Conservation (phyloP, 2,113 vertebrate genomes). For the Phrynosoma platyrhinos region DNA sequence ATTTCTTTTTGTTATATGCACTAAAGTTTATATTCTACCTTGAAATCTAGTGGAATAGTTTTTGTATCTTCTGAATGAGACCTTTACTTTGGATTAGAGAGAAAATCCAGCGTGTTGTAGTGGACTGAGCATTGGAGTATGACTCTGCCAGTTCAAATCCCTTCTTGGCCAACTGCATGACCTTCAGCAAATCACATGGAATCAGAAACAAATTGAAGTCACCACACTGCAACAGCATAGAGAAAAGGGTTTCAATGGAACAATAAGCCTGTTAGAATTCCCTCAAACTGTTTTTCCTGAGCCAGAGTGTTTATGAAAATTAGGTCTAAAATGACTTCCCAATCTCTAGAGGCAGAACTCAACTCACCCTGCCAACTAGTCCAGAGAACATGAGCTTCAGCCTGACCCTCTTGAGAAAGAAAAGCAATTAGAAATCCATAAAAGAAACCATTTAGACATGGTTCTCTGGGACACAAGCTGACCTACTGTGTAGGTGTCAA, state of each 20-base stretch:
- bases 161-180: too few species aligned
- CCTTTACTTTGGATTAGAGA: not conserved
- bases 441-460: slow-evolving; percentile 68
- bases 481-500: slow-evolving; percentile 67
- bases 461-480: slow-evolving; percentile 55
- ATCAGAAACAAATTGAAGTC: too few species aligned
- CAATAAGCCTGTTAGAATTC: slow-evolving; percentile 33
- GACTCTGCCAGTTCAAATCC: too few species aligned
- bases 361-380: slow-evolving; percentile 30
- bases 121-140: too few species aligned
- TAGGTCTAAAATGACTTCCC: slow-evolving; percentile 46
- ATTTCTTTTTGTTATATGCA: not conserved
- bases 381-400: slow-evolving; percentile 38
- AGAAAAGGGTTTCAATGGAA: not conserved
- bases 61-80: not conserved
- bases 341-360: slow-evolving; percentile 45
- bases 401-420: slow-evolving; percentile 53
- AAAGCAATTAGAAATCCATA: slow-evolving; percentile 63
- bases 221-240: too few species aligned
- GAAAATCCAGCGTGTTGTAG: too few species aligned
- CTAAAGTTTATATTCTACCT: too few species aligned
- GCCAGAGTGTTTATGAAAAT: slow-evolving; percentile 41
- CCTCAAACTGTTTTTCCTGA: slow-evolving; percentile 45
- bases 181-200: too few species aligned
- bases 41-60: not conserved